Conservation (phyloP, 2,888 invertebrate genomes). For the Tipula lateralis region DNA sequence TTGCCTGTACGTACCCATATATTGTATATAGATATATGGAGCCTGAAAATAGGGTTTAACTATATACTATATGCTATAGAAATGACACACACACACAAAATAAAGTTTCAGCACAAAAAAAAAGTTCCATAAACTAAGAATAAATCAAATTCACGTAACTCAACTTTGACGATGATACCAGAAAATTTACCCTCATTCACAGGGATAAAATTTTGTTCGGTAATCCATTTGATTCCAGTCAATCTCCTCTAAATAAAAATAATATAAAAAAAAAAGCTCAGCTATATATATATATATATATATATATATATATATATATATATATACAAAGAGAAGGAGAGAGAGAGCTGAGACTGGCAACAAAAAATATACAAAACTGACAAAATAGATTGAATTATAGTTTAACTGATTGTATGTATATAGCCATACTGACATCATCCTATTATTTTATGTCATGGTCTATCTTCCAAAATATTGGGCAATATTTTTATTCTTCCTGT, state of each 20-base stretch:
- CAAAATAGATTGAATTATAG: constrained; percentile 19
- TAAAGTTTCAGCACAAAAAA: neutral
- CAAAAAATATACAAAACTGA: neutral
- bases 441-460: neutral
- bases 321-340: neutral
- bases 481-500: neutral
- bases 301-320: too few relatives aligned
- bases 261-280: neutral
- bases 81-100: neutral
- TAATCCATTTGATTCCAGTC: constrained; percentile 19
- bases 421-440: neutral
- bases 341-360: neutral
- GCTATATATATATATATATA: too few relatives aligned
- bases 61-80: too few relatives aligned
- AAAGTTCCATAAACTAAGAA: neutral
- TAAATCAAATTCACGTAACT: constrained; percentile 24
- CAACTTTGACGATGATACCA: constrained; percentile 24
- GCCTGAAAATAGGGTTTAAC: neutral
- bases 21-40: neutral
- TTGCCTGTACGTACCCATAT: neutral
- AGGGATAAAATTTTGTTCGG: constrained; percentile 1
- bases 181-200: constrained; percentile 24
- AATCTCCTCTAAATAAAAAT: neutral
- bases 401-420: constrained; percentile 3
- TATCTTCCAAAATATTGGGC: neutral